Evolutionary conservation across 1,140 invertebrate species (phyloP), one percentile per base, ranked within the genome.

Genomic region (Dreissena polymorpha): DNA sequence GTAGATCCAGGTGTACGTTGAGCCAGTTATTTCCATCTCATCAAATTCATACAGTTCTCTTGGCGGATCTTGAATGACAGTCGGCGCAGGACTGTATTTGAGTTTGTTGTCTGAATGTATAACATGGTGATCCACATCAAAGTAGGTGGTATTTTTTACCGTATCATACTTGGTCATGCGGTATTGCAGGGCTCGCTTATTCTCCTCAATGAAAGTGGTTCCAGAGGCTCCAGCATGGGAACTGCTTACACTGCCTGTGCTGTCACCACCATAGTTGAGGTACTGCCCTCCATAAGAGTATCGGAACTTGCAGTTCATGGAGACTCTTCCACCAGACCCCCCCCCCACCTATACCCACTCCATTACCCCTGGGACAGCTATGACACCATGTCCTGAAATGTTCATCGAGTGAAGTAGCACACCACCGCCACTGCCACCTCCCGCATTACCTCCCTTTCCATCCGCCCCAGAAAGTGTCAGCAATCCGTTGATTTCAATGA

Each of bases 371-470:
- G 68, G 83, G 53, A 90, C 88, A 63, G 83, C 75, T 57, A 90
- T 88, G 8, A 84, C 70, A 21, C 89, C 89, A 75, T 90, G 89
- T 27, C 89, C 89, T 12, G 88, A 87, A 18, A 90, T 89, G 74
- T 90, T 90, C 16, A 85, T 87, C 2, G 88, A 75, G 29, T 83
- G 73, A 29, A 90, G 87, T 60, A 89, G 82, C 12, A 89, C 76
- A 76, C 87, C 86, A 0, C 89, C 89, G 55, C 89, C 89, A 80
- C 86, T 89, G 13, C 88, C 89, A 51, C 89, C 89, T 18, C 88
- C 89, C 55, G 87, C 85, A 81, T 89, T 76, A 18, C n/a, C 63
- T 1, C 84, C 86, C 10, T 7, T 13, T 10, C 87, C 88, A 82
- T 87, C 73, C 51, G 67, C 68, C 23, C 89, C 89, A 39, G 81